Conservation (phyloP, 2,888 invertebrate species). For the Drosophila lacicola region DNA sequence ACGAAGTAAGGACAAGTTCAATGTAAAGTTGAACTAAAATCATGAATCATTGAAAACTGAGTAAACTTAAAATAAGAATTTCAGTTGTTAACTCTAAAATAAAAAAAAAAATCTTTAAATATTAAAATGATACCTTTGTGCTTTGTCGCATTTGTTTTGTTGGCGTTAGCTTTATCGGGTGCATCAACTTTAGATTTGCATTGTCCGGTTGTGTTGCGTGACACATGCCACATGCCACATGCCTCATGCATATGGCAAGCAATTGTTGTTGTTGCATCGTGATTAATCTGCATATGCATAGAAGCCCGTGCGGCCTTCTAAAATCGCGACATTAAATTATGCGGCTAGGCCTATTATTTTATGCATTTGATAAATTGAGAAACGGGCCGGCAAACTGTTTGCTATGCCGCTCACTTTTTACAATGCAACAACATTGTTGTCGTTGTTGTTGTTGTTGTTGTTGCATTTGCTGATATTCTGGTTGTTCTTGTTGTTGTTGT, state of each 20-base stretch:
- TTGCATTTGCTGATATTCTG: conserved; percentile 4
- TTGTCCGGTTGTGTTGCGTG: conserved; percentile 63
- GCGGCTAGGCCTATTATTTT: conserved; percentile 80
- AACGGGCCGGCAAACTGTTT: conserved; percentile 45
- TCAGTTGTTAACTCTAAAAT: background rate
- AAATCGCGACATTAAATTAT: conserved; percentile 77
- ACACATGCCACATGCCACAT: conserved; percentile 48
- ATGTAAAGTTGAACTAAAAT: conserved; percentile 6
- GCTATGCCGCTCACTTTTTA: conserved; percentile 69
- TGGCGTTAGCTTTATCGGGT: conserved; percentile 9
- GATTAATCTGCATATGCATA: conserved; percentile 70
- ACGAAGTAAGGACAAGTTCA: conserved; percentile 39
- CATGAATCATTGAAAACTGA: background rate
- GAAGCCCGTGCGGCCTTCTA: conserved; percentile 50
- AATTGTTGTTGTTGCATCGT: conserved; percentile 43
- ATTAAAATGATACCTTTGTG: conserved; percentile 8
- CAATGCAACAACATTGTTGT: conserved; percentile 25
- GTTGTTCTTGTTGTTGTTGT: conserved; percentile 1
- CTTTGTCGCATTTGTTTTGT: background rate
- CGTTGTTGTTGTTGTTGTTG: conserved; percentile 3
- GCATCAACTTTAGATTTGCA: conserved; percentile 33
- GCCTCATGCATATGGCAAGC: conserved; percentile 28
- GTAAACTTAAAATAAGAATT: background rate
- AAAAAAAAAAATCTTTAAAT: background rate
- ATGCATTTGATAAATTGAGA: conserved; percentile 78